These are phyloP conservation scores for Sminthurides bifidus DNA, from an alignment of 1,140 invertebrate species.

Conservation along the genomic window DNA sequence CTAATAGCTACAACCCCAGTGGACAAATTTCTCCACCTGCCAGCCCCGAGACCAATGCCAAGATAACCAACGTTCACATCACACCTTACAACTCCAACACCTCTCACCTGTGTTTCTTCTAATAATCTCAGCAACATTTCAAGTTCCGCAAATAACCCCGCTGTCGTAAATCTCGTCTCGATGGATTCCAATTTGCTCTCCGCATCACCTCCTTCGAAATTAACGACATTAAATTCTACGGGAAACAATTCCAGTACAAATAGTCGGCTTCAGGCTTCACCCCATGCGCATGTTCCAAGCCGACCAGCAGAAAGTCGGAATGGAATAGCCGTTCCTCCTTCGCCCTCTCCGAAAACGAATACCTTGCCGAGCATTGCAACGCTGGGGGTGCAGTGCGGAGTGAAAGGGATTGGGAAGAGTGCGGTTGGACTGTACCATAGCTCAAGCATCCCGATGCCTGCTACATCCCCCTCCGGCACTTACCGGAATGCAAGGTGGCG, in stretches of 20 bases:
- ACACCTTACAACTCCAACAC: background rate
- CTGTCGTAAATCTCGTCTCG: no score
- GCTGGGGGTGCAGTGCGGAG: conserved; percentile 20
- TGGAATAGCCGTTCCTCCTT: no score
- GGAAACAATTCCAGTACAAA: no score
- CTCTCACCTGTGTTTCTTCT: background rate
- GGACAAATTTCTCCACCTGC: conserved; percentile 44
- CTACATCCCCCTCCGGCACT: background rate
- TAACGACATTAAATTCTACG: no score
- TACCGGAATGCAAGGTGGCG: background rate
- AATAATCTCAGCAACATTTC: background rate
- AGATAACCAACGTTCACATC: background rate
- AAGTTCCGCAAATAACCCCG: no score
- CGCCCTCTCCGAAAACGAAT: no score
- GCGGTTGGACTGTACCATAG: background rate
- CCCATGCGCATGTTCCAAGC: no score
- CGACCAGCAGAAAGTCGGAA: no score
- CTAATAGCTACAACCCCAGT: conserved; percentile 23
- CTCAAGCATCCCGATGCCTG: background rate
- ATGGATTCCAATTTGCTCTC: no score
- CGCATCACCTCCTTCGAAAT: no score
- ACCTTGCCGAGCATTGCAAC: conserved; percentile 20
- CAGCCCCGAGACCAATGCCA: conserved; percentile 38
- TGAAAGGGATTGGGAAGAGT: background rate
- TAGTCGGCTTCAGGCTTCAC: no score